Base-by-base conservation (phyloP, 2,888 invertebrate species). In the Cynaeus angustus region DNA sequence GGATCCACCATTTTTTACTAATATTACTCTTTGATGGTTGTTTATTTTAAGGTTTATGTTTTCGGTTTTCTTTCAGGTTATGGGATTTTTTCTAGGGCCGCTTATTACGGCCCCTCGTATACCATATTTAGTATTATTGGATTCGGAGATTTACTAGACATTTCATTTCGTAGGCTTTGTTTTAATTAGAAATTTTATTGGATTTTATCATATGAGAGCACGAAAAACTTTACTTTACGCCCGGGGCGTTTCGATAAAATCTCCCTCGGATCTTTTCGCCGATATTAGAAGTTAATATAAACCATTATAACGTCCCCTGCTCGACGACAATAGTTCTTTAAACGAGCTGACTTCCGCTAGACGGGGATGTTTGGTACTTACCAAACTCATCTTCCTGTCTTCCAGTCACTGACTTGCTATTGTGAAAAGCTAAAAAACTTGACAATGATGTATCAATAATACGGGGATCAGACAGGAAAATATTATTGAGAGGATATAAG, bases 1-100 rank as follows among this genome's bases (percentile, higher is more conserved):
- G 79, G 78, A 75, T 74, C 71, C 75, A 74, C 76, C 79, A 79
- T 78, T 81, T 81, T 81, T 81, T 80, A 81, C 81, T 80, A 82
- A 82, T 80, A 81, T 82, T 79, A 78, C 80, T 75, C 76, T 81
- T 82, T 81, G 81, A 81, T 79, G 80, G 81, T 78, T 82, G 82
- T 81, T 82, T 82, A 82, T 82, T 82, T 80, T 80, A 76, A 78
- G 74, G 74, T 81, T 81, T 82, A 82, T 81, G 81, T 75, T 70
- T 76, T 77, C 73, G 74, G 73, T 74, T 70, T 68, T 73, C 66
- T 68, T 71, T 70, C 62, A 37, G 67, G 66, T 69, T 53, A 61
- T 70, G 65, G 58, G 68, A 69, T 69, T 69, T 66, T 72, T 74
- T 69, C 71, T 70, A 71, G 66, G 70, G 33, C 67, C 56, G 58